These are phyloP conservation scores for Pelmatolapia mariae DNA, from an alignment of 2,113 vertebrate species.

Conservation along the genomic window DNA sequence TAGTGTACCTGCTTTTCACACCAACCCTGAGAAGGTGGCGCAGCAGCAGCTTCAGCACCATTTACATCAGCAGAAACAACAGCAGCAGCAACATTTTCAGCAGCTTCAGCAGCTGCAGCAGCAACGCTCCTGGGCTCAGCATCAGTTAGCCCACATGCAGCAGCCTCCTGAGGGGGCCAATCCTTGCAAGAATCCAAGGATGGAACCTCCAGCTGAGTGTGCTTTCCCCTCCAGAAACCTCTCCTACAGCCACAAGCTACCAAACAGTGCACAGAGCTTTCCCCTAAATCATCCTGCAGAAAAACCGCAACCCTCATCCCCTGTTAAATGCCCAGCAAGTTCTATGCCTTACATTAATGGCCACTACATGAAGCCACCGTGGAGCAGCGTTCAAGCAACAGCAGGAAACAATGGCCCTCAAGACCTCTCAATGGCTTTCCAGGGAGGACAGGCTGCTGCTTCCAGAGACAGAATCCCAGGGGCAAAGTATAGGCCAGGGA, in stretches of 20 bases:
- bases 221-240: constrained; percentile 78
- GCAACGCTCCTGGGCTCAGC: constrained; percentile 88
- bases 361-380: constrained; percentile 83
- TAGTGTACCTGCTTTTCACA: constrained; percentile 79
- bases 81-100: constrained; percentile 67
- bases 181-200: constrained; percentile 80
- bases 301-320: constrained; percentile 83
- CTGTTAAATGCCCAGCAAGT: constrained; percentile 82
- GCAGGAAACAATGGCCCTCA: constrained; percentile 90
- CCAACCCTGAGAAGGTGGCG: constrained; percentile 79
- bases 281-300: constrained; percentile 85
- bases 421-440: constrained; percentile 85
- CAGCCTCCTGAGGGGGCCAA: constrained; percentile 82
- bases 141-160: constrained; percentile 92
- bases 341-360: constrained; percentile 84
- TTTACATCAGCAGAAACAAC: constrained; percentile 56
- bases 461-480: constrained; percentile 81
- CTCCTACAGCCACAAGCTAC: constrained; percentile 82
- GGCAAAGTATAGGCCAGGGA: constrained; percentile 83
- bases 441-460: constrained; percentile 75
- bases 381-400: constrained; percentile 87
- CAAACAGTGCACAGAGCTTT: constrained; percentile 82
- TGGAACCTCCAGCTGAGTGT: constrained; percentile 54
- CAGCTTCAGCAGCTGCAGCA: constrained; percentile 63
- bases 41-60: constrained; percentile 70